phyloP scores from a whole-genome alignment of 2,797 vertebrate genomes.

The Neopelma chrysocephalum region DNA sequence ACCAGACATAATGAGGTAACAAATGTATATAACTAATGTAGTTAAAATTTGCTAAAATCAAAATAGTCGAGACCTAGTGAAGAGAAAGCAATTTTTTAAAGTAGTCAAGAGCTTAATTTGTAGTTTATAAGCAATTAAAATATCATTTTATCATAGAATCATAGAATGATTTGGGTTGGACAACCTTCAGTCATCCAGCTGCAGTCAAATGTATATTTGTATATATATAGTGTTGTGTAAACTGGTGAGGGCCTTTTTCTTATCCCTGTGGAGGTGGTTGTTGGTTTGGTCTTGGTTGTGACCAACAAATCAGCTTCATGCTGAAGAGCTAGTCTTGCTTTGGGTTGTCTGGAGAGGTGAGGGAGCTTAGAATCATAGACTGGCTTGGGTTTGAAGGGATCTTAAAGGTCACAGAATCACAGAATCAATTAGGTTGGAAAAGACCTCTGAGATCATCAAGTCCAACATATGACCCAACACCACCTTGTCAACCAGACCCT shows the following conservation, averaged over 20 bases:
- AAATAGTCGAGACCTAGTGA: not conserved
- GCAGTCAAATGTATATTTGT: not conserved
- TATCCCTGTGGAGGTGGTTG: not conserved
- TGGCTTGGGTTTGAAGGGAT: not conserved
- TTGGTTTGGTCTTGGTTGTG: not conserved
- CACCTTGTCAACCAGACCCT: not conserved
- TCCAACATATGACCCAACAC: not conserved
- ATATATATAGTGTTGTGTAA: fast-evolving
- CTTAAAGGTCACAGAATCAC: not conserved
- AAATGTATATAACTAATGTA: not conserved
- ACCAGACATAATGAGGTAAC: not conserved
- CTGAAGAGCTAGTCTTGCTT: not conserved
- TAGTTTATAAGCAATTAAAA: not conserved
- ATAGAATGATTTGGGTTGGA: not conserved
- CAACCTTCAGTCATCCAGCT: too few species aligned
- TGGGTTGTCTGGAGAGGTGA: not conserved
- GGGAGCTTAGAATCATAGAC: not conserved
- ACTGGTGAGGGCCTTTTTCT: not conserved
- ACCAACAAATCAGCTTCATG: not conserved
- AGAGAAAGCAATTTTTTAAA: not conserved
- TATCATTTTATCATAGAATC: fast-evolving
- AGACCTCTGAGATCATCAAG: not conserved
- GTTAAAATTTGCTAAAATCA: not conserved
- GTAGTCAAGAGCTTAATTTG: not conserved
- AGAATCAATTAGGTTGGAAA: not conserved